These are phyloP conservation scores for Drepana falcataria DNA, from an alignment of 2,888 invertebrate genomes.

Conservation along the genomic window DNA sequence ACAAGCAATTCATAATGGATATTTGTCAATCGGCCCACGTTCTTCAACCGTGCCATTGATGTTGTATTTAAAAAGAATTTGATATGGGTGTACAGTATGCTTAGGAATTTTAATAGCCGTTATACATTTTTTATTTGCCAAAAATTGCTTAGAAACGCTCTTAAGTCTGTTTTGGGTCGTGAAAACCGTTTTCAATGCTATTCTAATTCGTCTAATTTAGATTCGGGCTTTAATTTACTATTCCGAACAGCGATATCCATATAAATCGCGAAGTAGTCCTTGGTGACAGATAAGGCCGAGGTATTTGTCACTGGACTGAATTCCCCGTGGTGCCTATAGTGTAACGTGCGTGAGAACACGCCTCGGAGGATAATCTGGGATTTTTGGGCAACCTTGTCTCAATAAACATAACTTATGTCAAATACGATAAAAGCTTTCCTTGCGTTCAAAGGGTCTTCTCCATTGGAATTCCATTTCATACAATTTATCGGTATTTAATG, in stretches of 20 bases:
- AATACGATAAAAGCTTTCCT: conserved; percentile 36
- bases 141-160: neutral
- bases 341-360: conserved; percentile 62
- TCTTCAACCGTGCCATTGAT: conserved; percentile 28
- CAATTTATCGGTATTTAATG: no score
- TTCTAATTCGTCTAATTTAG: no score
- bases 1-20: conserved; percentile 42
- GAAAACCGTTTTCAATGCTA: no score
- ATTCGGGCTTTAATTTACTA: neutral
- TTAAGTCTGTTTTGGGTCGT: no score
- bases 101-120: conserved; percentile 51
- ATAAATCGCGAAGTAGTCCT: conserved; percentile 39
- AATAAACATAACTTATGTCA: conserved; percentile 39
- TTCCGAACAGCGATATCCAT: conserved; percentile 19
- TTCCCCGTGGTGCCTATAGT: conserved; percentile 50
- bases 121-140: conserved; percentile 14
- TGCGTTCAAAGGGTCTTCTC: conserved; percentile 7
- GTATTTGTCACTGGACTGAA: conserved; percentile 56
- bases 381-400: conserved; percentile 31
- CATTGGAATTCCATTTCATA: neutral
- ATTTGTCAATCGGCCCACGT: conserved; percentile 59
- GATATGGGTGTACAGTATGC: conserved; percentile 23
- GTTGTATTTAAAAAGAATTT: conserved; percentile 40
- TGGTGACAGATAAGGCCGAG: conserved; percentile 56
- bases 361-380: conserved; percentile 43